Percentiles rank a stretch among this genome's conserved stretches.
Evolutionary conservation across 2,797 vertebrate genomes (phyloP).

Genomic region (Rousettus madagascariensis): DNA sequence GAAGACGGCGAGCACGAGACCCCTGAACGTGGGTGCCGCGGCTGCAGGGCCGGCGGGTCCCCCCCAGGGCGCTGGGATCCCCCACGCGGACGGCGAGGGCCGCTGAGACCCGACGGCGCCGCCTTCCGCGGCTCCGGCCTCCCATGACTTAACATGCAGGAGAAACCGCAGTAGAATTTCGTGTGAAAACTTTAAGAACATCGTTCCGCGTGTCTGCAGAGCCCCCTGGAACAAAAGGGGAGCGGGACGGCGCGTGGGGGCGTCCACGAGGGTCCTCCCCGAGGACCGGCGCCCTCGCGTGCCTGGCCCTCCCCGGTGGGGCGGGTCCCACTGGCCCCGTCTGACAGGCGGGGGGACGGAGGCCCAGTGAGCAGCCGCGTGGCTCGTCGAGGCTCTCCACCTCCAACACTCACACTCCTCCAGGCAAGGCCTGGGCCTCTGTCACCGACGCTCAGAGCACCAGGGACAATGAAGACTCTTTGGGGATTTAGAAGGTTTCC

Average conservation of each 20-base stretch:
- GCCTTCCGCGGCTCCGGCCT: neutral
- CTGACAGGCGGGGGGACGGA: neutral
- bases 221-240: neutral
- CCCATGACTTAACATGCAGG: neutral
- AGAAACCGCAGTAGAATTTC: neutral
- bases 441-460: neutral
- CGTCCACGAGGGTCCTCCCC: neutral
- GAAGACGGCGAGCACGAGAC: neutral
- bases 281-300: rapidly evolving
- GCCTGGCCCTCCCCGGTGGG: neutral
- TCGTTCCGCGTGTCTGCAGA: neutral
- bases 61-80: neutral
- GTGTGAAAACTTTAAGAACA: neutral
- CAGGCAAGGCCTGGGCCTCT: neutral
- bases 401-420: neutral
- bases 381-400: neutral
- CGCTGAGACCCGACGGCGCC: neutral
- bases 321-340: neutral
- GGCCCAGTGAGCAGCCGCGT: neutral
- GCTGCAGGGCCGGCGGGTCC: neutral
- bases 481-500: neutral
- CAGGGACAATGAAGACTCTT: neutral
- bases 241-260: neutral
- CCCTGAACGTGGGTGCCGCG: neutral
- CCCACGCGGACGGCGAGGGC: neutral